These are phyloP conservation scores for Panthera leo DNA, from an alignment of 2,113 vertebrate species.

Conservation along the genomic window DNA sequence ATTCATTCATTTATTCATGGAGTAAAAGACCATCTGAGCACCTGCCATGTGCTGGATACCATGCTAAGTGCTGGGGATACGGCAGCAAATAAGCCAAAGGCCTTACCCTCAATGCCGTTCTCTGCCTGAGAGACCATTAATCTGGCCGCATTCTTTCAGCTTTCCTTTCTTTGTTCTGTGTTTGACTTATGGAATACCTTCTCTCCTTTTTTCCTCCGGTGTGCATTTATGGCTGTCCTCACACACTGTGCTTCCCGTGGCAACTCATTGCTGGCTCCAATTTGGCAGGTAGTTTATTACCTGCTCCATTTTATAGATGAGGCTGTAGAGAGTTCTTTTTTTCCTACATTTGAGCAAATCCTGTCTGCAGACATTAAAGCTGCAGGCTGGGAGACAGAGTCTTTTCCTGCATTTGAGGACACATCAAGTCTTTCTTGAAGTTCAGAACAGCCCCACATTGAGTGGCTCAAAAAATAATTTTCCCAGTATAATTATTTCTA, in stretches of 20 bases:
- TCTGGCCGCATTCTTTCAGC: not conserved
- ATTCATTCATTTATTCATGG: not conserved
- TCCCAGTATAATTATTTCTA: not conserved
- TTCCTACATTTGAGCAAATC: not conserved
- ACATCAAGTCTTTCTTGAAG: not conserved
- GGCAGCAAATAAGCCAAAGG: not conserved
- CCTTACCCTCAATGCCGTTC: not conserved
- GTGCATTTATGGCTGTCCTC: not conserved
- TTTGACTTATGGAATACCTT: not conserved
- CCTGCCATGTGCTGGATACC: not conserved
- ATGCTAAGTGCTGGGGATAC: too few relatives aligned
- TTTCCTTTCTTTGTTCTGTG: slow-evolving; percentile 28
- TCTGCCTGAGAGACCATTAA: not conserved
- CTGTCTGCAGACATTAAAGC: not conserved
- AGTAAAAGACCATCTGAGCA: not conserved
- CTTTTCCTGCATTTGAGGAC: not conserved
- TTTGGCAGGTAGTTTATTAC: slow-evolving; percentile 54
- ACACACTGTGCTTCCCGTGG: not conserved
- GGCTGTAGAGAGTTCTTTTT: not conserved
- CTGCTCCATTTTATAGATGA: slow-evolving; percentile 49
- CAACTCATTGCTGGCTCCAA: slow-evolving; percentile 14
- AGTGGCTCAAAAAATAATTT: not conserved
- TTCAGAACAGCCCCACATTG: not conserved
- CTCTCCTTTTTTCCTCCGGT: not conserved
- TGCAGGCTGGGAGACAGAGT: not conserved